Conservation (phyloP, 2,113 vertebrate species). For the Beaufortia kweichowensis region DNA sequence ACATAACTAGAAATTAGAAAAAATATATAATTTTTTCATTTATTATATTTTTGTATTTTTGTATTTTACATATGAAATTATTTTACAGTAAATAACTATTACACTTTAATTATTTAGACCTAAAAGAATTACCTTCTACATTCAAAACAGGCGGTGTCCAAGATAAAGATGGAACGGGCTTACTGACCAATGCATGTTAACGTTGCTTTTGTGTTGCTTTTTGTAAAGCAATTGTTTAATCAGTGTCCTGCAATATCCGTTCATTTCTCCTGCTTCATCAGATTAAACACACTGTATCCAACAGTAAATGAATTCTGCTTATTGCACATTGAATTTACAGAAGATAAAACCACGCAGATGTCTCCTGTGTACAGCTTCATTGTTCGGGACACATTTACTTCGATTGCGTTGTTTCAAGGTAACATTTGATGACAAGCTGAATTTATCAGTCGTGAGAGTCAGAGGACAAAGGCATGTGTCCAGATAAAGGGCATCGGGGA, state of each 20-base stretch:
- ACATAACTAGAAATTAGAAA: too few species aligned
- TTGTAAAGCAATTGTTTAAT: slow-evolving; percentile 24
- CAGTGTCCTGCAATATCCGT: neutral
- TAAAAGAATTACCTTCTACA: slow-evolving; percentile 9
- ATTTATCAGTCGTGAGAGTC: slow-evolving; percentile 16
- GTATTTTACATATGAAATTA: too few species aligned
- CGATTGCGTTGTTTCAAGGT: slow-evolving; percentile 30
- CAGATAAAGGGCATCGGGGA: slow-evolving; percentile 19
- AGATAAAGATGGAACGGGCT: neutral
- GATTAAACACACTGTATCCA: neutral
- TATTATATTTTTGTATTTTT: too few species aligned
- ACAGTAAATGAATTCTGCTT: neutral
- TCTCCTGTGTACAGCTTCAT: slow-evolving; percentile 14
- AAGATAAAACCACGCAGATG: neutral
- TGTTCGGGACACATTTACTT: slow-evolving; percentile 10
- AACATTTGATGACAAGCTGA: slow-evolving; percentile 37
- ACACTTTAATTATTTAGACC: too few species aligned
- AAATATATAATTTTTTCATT: too few species aligned
- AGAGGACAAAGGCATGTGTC: slow-evolving; percentile 19
- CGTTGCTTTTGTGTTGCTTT: neutral
- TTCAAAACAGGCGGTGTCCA: neutral
- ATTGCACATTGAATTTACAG: neutral
- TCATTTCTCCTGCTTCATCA: neutral
- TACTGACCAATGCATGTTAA: neutral
- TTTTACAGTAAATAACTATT: too few species aligned